Evolutionary conservation across 2,888 invertebrate species (phyloP), one percentile per base, ranked within the genome.

Genomic region (Parasteatoda lunata): DNA sequence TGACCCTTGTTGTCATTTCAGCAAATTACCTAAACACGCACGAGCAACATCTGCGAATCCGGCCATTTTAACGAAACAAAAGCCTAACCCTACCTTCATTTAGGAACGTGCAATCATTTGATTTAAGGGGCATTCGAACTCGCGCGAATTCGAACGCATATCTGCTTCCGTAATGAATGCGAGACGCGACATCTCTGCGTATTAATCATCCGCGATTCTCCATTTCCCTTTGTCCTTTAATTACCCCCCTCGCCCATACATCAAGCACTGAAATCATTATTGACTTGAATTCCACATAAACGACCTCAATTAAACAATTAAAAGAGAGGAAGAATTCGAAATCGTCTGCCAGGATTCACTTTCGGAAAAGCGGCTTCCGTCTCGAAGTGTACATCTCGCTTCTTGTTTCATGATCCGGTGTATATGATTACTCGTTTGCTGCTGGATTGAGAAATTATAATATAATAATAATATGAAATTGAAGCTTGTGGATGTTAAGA

Each of bases 231-330:
- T 84, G 72, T 77, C 51, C 72, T 54, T 54, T 83, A 83, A 83
- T 83, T 83, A 77, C 82, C 76, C 69, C 45, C 72, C 72, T 54
- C 30, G 30, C 6, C 77, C 83, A 83, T 83, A 47, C 83, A 77
- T 83, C 83, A 83, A 69, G 77, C 52, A 15, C 48, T 54, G 47
- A 49, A 70, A 84, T 72, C 71, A 77, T 84, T 84, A 84, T 84
- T 84, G 84, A 84, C 84, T 84, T 72, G 83, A 52, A 83, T 83
- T 77, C 77, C 70, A 65, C 65, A 70, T 77, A 84, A 84, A 77
- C 72, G 77, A 84, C 84, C 72, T 59, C 77, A 84, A 84, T 84
- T 84, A 84, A 84, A 84, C 77, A 84, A 77, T 84, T 84, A 72
- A 77, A 77, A 72, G 65, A 77, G 77, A 59, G 11, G 59, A n/a